These are phyloP conservation scores for Engystomops pustulosus DNA, from an alignment of 2,113 vertebrate genomes.

Conservation along the genomic window DNA sequence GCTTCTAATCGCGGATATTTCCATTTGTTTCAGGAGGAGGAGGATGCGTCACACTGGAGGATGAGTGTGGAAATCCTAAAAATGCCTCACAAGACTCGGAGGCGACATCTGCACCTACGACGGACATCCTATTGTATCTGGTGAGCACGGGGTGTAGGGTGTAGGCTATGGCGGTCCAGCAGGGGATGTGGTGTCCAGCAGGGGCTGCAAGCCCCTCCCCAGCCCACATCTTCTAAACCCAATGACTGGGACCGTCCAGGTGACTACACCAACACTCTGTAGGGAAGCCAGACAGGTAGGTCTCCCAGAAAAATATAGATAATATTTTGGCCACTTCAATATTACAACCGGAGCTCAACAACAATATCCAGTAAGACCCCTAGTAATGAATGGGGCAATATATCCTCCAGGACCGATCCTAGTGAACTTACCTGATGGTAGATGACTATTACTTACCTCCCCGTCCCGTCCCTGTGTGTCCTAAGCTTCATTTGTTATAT, in stretches of 20 bases:
- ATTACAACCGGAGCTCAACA: no score
- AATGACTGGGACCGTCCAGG: not conserved
- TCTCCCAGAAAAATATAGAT: no score
- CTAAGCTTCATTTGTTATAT: no score
- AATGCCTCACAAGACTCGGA: not conserved
- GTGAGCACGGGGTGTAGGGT: not conserved
- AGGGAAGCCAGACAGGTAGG: no score
- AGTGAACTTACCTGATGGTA: no score
- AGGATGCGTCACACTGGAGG: constrained; percentile 18
- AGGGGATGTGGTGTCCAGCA: not conserved
- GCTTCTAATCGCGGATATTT: constrained; percentile 5
- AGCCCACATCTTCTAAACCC: not conserved
- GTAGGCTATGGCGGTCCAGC: not conserved
- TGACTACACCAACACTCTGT: no score
- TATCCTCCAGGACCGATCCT: no score
- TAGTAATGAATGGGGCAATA: no score
- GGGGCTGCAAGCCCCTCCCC: not conserved
- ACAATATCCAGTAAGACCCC: no score
- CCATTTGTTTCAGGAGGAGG: constrained; percentile 29
- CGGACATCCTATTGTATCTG: not conserved
- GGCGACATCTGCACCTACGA: not conserved
- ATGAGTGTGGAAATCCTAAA: not conserved
- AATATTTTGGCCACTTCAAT: no score
- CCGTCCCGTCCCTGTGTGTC: no score
- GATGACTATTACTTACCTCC: no score